A percentile compares a stretch with the other conserved stretches of the same genome.
These are phyloP conservation scores for Erithacus rubecula DNA, from an alignment of 2,797 vertebrate species.

Conservation along the genomic window DNA sequence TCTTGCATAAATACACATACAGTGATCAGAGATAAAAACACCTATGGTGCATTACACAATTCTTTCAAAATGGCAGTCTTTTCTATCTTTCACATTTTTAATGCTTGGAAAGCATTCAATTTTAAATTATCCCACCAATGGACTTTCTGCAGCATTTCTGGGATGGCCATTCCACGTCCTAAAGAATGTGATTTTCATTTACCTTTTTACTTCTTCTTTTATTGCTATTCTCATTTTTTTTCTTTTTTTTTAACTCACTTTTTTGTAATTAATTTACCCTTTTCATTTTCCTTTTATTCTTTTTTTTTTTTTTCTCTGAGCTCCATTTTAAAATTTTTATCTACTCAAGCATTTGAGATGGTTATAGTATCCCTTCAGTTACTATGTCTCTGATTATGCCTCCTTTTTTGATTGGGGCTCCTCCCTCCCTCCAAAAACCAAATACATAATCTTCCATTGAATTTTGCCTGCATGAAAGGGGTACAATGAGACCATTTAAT, in stretches of 20 bases:
- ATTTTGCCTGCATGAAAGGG: not conserved
- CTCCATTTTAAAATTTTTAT: not conserved
- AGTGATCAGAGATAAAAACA: not conserved
- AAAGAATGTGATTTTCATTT: not conserved
- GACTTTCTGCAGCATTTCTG: not conserved
- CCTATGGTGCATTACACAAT: not conserved
- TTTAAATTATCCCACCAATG: not conserved
- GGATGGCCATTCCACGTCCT: not conserved
- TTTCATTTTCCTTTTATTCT: not conserved
- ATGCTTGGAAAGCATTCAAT: not conserved
- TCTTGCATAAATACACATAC: not conserved
- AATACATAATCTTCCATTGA: not conserved
- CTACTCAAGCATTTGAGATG: not conserved
- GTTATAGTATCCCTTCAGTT: not conserved
- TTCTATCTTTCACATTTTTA: not conserved
- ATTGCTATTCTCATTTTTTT: not conserved
- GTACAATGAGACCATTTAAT: slow-evolving; percentile 19
- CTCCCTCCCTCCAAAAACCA: not conserved
- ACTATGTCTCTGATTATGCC: not conserved
- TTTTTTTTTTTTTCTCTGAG: not conserved
- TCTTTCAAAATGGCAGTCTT: not conserved
- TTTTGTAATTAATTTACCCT: not conserved
- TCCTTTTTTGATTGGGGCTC: not conserved
- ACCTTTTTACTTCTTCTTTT: not conserved
- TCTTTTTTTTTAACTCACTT: not conserved